Evolutionary conservation across 2,113 vertebrate genomes (phyloP).

Genomic region (Isichthys henryi): DNA sequence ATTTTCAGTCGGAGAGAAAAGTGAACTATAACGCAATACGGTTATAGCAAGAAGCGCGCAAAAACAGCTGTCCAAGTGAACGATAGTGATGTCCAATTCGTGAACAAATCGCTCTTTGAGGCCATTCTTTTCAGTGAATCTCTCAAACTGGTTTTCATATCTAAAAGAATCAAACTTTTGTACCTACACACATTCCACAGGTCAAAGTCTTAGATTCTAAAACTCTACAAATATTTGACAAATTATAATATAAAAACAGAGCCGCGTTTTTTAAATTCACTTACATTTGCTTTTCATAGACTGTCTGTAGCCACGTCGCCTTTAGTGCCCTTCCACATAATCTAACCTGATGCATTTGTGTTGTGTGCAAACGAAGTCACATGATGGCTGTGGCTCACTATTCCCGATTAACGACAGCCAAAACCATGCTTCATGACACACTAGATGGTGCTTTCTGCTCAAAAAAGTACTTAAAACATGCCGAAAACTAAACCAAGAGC

Average conservation of each 20-base stretch:
- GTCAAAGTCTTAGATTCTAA: not conserved
- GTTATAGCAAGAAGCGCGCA: not conserved
- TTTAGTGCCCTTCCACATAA: not conserved
- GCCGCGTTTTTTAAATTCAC: not conserved
- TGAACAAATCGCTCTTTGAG: not conserved
- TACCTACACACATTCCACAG: not conserved
- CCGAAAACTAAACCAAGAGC: not conserved
- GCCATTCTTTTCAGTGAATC: not conserved
- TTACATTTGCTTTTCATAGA: not conserved
- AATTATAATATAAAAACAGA: not conserved
- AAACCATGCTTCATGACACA: not conserved
- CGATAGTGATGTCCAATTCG: not conserved
- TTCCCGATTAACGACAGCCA: not conserved
- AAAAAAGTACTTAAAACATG: not conserved
- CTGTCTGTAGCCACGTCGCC: not conserved
- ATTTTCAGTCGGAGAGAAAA: not conserved
- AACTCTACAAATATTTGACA: not conserved
- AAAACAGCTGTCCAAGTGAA: not conserved
- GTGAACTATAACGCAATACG: not conserved
- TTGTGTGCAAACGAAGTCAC: not conserved
- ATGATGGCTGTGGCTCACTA: not conserved
- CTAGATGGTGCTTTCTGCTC: not conserved
- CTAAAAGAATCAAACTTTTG: not conserved
- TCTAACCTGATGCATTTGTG: no score
- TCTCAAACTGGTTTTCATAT: not conserved